phyloP scores from a whole-genome alignment of 2,797 vertebrate genomes.

The Rachycentron canadum region DNA sequence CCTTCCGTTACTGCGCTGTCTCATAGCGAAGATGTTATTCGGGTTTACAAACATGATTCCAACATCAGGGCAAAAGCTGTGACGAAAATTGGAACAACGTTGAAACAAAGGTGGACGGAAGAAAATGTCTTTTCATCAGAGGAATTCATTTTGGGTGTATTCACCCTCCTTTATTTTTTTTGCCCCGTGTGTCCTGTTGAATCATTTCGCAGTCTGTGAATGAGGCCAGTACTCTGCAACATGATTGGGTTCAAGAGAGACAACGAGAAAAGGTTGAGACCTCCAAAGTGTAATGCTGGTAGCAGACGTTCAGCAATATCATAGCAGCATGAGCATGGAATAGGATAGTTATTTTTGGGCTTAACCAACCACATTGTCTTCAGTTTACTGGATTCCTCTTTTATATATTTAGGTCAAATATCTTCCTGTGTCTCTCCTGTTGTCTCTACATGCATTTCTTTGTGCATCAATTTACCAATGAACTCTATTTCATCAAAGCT shows the following conservation, averaged over 20 bases:
- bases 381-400: background rate
- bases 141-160: background rate
- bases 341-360: background rate
- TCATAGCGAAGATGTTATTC: constrained; percentile 26
- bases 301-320: background rate
- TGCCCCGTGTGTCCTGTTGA: constrained; percentile 14
- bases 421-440: background rate
- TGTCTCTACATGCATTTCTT: background rate
- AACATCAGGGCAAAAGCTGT: constrained; percentile 8
- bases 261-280: background rate
- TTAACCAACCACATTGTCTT: background rate
- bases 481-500: no score
- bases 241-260: background rate
- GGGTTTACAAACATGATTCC: constrained; percentile 41
- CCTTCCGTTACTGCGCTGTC: constrained; percentile 31
- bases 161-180: constrained; percentile 1
- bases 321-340: background rate
- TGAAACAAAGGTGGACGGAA: background rate
- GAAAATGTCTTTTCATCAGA: constrained; percentile 1
- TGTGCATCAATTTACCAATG: background rate
- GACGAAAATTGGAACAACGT: constrained; percentile 14
- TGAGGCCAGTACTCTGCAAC: background rate
- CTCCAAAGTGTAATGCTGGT: no score
- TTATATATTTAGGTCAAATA: background rate
- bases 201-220: constrained; percentile 37